phyloP scores from a whole-genome alignment of 2,888 invertebrate genomes.

The Monopis laevigella region DNA sequence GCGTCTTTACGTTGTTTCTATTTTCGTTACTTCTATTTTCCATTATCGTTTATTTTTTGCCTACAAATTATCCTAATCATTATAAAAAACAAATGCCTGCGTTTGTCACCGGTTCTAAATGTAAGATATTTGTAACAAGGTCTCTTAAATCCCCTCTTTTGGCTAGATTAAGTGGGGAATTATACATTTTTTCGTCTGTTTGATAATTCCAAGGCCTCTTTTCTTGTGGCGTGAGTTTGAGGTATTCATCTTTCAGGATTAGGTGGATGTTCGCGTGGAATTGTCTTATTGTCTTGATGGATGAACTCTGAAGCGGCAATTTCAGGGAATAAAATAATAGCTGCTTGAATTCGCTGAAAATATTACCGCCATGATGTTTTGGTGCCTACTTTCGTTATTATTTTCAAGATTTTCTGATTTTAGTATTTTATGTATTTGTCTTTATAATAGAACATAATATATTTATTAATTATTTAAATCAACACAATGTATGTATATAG shows the following conservation, averaged over 20 bases:
- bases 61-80: neutral
- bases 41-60: no score
- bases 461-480: no score
- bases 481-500: no score
- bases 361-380: slow-evolving; percentile 4
- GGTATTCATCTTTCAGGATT: slow-evolving; percentile 62
- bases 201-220: slow-evolving; percentile 11
- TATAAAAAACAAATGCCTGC: slow-evolving; percentile 14
- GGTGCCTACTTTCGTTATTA: no score
- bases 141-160: slow-evolving; percentile 28
- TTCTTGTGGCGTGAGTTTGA: slow-evolving; percentile 42
- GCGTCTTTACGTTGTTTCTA: neutral
- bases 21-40: no score
- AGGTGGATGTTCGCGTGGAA: slow-evolving; percentile 37
- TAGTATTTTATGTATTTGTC: no score
- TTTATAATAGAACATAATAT: no score
- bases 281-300: slow-evolving; percentile 40
- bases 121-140: slow-evolving; percentile 45
- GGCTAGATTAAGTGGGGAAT: slow-evolving; percentile 56
- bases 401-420: no score
- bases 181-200: slow-evolving; percentile 42
- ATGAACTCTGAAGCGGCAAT: slow-evolving; percentile 28
- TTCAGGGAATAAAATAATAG: slow-evolving; percentile 7
- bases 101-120: slow-evolving; percentile 31
- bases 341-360: neutral